Evolutionary conservation across 2,113 vertebrate species (phyloP).

Genomic region (Nothobranchius kuhntae): DNA sequence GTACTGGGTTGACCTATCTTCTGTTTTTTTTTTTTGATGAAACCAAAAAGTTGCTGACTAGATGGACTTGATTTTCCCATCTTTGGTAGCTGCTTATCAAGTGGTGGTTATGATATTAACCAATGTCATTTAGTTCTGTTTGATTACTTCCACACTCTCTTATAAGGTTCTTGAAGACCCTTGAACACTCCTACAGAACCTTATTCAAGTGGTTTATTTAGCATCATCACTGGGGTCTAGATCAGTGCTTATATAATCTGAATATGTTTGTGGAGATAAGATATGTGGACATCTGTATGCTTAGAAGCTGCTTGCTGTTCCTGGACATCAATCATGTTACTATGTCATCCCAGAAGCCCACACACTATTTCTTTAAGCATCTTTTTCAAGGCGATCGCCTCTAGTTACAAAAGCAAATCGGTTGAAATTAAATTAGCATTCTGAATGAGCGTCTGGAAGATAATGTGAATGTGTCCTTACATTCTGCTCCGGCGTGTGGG

Average conservation of each 20-base stretch:
- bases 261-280: not conserved
- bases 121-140: not conserved
- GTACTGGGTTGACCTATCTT: too few relatives aligned
- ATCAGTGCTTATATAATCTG: conserved; percentile 13
- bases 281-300: conserved; percentile 8
- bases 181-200: conserved; percentile 1
- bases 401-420: conserved; percentile 41
- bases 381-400: conserved; percentile 19
- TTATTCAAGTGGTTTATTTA: conserved; percentile 5
- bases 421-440: conserved; percentile 62
- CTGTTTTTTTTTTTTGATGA: too few relatives aligned
- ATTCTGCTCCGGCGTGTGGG: conserved; percentile 38
- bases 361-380: not conserved
- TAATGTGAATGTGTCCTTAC: conserved; percentile 47
- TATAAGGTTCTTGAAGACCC: conserved; percentile 11
- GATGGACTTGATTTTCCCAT: not conserved
- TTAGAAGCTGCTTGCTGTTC: conserved; percentile 17
- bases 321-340: not conserved
- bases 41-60: too few relatives aligned
- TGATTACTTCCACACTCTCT: conserved; percentile 2
- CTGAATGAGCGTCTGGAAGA: conserved; percentile 44
- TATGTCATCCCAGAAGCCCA: conserved; percentile 37
- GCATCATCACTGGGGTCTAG: conserved; percentile 6
- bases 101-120: not conserved
- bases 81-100: not conserved